A percentile compares a stretch with the other conserved stretches of the same genome.
Conservation (phyloP, 2,113 vertebrate species). For the Todiramphus chloris region DNA sequence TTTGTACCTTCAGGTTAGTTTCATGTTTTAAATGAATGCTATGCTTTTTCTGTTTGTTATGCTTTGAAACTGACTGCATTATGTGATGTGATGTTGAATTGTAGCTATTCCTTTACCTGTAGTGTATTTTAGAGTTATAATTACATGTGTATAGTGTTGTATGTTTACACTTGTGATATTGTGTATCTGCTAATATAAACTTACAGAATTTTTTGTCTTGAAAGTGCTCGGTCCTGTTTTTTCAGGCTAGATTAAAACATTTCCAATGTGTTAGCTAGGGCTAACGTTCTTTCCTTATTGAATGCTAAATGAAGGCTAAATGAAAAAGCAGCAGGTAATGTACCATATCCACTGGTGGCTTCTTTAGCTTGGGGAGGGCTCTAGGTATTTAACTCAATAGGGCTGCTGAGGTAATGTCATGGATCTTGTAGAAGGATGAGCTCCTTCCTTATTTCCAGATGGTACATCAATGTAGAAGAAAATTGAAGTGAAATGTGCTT, state of each 20-base stretch:
- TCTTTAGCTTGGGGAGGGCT: not conserved
- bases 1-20: not conserved
- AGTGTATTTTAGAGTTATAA: not conserved
- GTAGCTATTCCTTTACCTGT: not conserved
- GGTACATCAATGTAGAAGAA: not conserved
- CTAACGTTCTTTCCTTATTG: not conserved
- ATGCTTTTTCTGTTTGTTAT: not conserved
- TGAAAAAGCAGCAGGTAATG: not conserved
- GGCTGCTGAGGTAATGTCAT: not conserved
- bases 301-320: not conserved
- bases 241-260: not conserved
- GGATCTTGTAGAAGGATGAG: not conserved
- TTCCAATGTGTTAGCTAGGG: not conserved
- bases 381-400: not conserved
- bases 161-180: not conserved
- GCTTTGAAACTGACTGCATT: not conserved
- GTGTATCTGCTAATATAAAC: not conserved
- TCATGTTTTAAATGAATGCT: not conserved
- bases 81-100: not conserved
- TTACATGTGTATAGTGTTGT: not conserved
- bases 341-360: not conserved
- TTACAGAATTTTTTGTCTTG: not conserved
- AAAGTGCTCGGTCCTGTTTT: not conserved
- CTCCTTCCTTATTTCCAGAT: not conserved
- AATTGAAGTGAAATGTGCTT: not conserved